These are phyloP conservation scores for Tricholaema leucomelas DNA, from an alignment of 2,113 vertebrate species.

Conservation along the genomic window DNA sequence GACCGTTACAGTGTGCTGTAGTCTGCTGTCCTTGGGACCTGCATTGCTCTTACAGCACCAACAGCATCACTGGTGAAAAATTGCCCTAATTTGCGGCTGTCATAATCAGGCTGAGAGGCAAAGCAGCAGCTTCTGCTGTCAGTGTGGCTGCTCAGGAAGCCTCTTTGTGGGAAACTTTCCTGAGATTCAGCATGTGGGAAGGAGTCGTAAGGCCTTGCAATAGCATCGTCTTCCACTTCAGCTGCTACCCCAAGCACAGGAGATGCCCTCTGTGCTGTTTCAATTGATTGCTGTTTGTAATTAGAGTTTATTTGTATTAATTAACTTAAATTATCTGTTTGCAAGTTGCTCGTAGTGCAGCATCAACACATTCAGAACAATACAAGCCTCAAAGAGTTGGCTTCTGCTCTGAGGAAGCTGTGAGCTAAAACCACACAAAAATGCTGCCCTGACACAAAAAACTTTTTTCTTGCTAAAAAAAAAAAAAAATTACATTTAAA, in stretches of 20 bases:
- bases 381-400: not conserved
- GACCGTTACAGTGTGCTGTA: not conserved
- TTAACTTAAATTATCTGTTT: conserved; percentile 28
- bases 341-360: not conserved
- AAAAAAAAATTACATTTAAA: not conserved
- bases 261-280: conserved; percentile 12
- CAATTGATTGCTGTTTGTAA: conserved; percentile 8
- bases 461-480: not conserved
- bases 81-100: conserved; percentile 41
- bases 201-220: not conserved
- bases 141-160: not conserved
- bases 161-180: not conserved
- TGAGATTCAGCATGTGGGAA: rapidly evolving
- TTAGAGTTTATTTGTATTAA: conserved; percentile 46
- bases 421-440: not conserved
- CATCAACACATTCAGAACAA: not conserved
- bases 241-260: not conserved
- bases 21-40: not conserved
- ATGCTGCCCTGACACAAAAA: not conserved
- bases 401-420: not conserved
- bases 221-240: not conserved
- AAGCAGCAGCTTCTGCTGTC: conserved; percentile 3
- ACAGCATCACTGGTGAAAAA: conserved; percentile 3
- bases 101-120: not conserved
- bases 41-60: not conserved